Evolutionary conservation across 2,113 vertebrate species (phyloP).

Genomic region (Poeciliopsis occidentalis): DNA sequence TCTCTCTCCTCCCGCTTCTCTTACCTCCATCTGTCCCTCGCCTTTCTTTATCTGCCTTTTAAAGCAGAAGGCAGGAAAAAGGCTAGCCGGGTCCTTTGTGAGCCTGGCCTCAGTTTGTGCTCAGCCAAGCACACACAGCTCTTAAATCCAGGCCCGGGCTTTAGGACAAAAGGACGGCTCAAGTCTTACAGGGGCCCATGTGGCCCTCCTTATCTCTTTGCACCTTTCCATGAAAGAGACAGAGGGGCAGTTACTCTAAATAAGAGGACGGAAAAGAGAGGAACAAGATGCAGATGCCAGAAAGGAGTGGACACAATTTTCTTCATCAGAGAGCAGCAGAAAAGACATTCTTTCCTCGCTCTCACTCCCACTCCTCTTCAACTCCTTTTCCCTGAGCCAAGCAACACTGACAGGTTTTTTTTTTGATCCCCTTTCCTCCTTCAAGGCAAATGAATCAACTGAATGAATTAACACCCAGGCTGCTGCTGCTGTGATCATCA

Average conservation of each 20-base stretch:
- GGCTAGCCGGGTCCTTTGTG: conserved; percentile 66
- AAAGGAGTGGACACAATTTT: conserved; percentile 52
- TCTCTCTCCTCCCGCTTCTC: conserved; percentile 29
- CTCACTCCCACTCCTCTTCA: conserved; percentile 34
- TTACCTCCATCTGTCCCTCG: conserved; percentile 70
- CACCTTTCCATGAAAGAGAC: conserved; percentile 54
- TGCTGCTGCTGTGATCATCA: conserved; percentile 64
- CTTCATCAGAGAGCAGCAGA: conserved; percentile 47
- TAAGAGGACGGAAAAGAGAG: conserved; percentile 24
- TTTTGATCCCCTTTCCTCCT: conserved; percentile 47
- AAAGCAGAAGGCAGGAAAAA: conserved; percentile 67
- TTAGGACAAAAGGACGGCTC: conserved; percentile 70
- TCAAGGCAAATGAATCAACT: conserved; percentile 68
- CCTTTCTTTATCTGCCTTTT: conserved; percentile 68
- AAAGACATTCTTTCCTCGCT: conserved; percentile 37
- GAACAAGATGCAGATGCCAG: conserved; percentile 36
- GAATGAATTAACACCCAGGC: conserved; percentile 71
- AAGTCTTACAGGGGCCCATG: conserved; percentile 61
- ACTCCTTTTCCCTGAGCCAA: conserved; percentile 56
- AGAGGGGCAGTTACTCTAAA: conserved; percentile 52
- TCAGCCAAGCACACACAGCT: conserved; percentile 71
- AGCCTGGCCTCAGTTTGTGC: conserved; percentile 66
- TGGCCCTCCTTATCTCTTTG: conserved; percentile 57
- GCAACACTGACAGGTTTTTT: conserved; percentile 49
- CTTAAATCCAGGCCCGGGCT: conserved; percentile 68